Conservation (phyloP, 2,888 invertebrate genomes). For the Hypselothyrea guttata region DNA sequence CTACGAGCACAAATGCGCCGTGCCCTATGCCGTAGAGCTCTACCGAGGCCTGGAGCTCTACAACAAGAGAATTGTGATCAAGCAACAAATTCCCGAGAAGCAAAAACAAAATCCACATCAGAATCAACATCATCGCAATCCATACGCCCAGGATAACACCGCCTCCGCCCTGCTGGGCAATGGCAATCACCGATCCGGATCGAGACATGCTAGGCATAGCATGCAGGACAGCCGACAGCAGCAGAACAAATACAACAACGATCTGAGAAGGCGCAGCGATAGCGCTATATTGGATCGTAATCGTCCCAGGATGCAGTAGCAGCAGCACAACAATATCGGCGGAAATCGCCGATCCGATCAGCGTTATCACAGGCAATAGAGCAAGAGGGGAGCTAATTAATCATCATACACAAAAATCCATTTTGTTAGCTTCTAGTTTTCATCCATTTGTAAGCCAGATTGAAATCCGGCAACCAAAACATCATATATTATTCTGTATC, state of each 20-base stretch:
- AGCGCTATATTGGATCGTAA: conserved; percentile 52
- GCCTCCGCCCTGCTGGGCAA: background rate
- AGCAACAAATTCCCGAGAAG: conserved; percentile 55
- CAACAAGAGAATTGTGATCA: conserved; percentile 85
- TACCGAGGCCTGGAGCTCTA: conserved; percentile 88
- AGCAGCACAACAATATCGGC: conserved; percentile 53
- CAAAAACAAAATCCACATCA: conserved; percentile 2
- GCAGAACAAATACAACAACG: conserved; percentile 33
- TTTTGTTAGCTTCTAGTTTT: no score
- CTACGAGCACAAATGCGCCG: conserved; percentile 89
- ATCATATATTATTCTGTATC: no score
- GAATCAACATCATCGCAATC: conserved; percentile 38
- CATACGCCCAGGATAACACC: conserved; percentile 39
- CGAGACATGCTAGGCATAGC: conserved; percentile 42
- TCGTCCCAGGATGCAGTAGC: conserved; percentile 39
- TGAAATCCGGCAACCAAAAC: no score
- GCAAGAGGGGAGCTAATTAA: no score
- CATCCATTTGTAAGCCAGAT: no score
- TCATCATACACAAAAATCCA: no score
- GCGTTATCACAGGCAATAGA: no score
- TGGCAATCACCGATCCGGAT: conserved; percentile 2
- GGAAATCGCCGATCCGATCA: conserved; percentile 72
- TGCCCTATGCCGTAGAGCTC: conserved; percentile 89
- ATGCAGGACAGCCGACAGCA: conserved; percentile 53
- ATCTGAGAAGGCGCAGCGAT: conserved; percentile 65